Evolutionary conservation across 2,113 vertebrate genomes (phyloP).

Genomic region (Chaetura pelagica): DNA sequence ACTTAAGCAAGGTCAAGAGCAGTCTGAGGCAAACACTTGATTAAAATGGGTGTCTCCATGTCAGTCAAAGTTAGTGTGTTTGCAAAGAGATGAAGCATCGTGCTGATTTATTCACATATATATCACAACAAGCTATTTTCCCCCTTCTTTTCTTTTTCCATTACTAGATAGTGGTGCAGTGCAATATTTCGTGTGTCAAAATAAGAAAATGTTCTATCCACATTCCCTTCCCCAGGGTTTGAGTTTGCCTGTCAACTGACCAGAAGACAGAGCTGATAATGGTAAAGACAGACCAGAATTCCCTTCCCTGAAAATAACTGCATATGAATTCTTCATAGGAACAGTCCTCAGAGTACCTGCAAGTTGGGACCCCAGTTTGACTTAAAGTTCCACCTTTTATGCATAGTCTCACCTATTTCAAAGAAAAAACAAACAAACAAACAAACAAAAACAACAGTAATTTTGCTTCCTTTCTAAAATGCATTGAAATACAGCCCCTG

Average conservation of each 20-base stretch:
- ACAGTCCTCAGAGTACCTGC: background rate
- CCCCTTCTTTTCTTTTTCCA: background rate
- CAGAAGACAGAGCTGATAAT: background rate
- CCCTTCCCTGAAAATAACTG: background rate
- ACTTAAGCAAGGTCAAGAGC: slow-evolving; percentile 19
- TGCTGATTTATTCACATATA: slow-evolving; percentile 8
- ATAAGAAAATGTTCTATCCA: slow-evolving; percentile 29
- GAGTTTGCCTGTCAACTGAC: background rate
- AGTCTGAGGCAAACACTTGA: slow-evolving; percentile 38
- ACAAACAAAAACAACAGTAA: too few relatives aligned
- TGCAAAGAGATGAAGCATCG: slow-evolving; percentile 6
- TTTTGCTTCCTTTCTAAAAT: background rate
- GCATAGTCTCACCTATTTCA: background rate
- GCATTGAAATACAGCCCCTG: background rate
- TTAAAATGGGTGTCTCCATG: background rate
- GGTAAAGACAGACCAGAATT: background rate
- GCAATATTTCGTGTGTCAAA: slow-evolving; percentile 44
- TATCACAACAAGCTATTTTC: background rate
- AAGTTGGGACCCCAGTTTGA: background rate
- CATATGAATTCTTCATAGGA: background rate
- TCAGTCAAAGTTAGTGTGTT: slow-evolving; percentile 18
- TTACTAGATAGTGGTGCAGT: background rate
- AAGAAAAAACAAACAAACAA: background rate
- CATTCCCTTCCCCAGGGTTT: background rate
- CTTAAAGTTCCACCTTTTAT: background rate